Conservation (phyloP, 1,140 invertebrate genomes). For the Frieseomelitta varia region DNA sequence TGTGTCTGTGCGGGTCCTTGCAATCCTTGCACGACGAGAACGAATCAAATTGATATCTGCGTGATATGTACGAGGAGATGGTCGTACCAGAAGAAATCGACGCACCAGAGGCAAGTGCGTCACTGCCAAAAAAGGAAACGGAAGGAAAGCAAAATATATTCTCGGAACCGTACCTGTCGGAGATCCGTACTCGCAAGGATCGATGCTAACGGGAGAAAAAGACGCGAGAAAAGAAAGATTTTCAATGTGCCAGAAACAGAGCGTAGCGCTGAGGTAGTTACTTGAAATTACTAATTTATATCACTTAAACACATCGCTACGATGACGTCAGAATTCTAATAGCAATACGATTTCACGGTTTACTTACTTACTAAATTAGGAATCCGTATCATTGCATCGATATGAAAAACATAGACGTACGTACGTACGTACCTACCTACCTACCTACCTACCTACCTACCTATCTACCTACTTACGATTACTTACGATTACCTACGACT, state of each 20-base stretch:
- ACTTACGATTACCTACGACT: slow-evolving; percentile 18
- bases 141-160: neutral
- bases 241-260: neutral
- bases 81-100: neutral
- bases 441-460: too few species aligned
- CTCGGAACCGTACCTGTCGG: neutral
- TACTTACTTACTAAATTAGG: slow-evolving; percentile 7
- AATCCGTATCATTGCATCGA: slow-evolving; percentile 27
- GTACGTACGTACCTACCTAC: neutral
- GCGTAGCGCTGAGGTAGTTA: neutral
- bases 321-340: slow-evolving; percentile 22
- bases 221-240: neutral
- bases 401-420: slow-evolving; percentile 25
- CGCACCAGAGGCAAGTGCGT: slow-evolving; percentile 22
- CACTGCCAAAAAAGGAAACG: slow-evolving; percentile 17
- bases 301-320: slow-evolving; percentile 29
- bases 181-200: neutral
- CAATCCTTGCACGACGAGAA: too few species aligned
- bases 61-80: neutral
- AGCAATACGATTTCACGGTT: slow-evolving; percentile 30
- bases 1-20: too few species aligned
- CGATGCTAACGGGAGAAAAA: neutral
- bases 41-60: too few species aligned
- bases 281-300: slow-evolving; percentile 19
- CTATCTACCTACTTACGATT: neutral